Evolutionary conservation across 2,113 vertebrate genomes (phyloP).

Genomic region (Bagarius yarrelli): DNA sequence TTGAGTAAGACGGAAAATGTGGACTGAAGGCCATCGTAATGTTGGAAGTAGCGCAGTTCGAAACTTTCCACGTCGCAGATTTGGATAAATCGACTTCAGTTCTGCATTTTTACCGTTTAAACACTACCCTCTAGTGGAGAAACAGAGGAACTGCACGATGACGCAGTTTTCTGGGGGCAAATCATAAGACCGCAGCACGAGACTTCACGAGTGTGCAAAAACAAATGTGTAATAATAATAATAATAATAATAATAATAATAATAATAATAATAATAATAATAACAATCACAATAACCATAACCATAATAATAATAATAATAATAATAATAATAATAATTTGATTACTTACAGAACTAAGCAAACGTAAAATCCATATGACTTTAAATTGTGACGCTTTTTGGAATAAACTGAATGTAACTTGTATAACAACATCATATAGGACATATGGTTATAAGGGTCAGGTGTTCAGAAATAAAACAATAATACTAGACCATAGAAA

Average conservation of each 20-base stretch:
- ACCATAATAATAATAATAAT: no score
- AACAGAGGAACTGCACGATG: slow-evolving; percentile 29
- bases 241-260: background rate
- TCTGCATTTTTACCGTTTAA: background rate
- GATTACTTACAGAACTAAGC: no score
- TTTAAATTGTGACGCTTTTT: no score
- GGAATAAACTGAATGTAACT: no score
- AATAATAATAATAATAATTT: no score
- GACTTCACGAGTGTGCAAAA: background rate
- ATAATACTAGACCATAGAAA: background rate
- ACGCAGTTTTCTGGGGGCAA: slow-evolving; percentile 3
- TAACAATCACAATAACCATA: no score
- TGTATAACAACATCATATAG: no score
- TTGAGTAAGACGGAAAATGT: no score
- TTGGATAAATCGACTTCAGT: background rate
- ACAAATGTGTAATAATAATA: background rate
- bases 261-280: background rate
- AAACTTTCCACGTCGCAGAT: slow-evolving; percentile 64
- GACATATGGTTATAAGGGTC: no score
- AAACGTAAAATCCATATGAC: no score
- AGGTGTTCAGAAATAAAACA: no score
- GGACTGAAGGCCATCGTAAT: background rate
- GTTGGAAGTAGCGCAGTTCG: background rate
- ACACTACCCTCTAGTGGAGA: background rate
- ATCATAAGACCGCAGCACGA: slow-evolving; percentile 45